Evolutionary conservation across 92 coral and sea anemone species (phyloP).

Genomic region (Bergia sp.): DNA sequence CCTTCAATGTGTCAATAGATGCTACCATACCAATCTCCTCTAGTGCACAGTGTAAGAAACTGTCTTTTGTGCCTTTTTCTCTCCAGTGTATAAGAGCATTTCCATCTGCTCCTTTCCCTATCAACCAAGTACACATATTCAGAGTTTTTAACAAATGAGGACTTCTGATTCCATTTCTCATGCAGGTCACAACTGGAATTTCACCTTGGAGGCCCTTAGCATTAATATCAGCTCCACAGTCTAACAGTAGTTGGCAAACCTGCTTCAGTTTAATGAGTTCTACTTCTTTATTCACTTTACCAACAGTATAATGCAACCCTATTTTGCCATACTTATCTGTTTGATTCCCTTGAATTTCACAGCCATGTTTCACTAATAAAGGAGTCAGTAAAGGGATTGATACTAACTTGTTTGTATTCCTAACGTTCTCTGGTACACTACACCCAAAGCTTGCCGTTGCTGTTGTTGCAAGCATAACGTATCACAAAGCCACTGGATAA

Average conservation of each 20-base stretch:
- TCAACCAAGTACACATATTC: conserved; percentile 1
- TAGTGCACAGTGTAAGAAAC: not conserved
- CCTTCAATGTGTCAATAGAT: not conserved
- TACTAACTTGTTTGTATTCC: not conserved
- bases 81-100: not conserved
- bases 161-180: not conserved
- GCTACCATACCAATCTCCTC: not conserved
- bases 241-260: not conserved
- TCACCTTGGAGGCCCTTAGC: not conserved
- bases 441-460: not conserved
- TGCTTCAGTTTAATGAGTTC: not conserved
- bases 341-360: not conserved
- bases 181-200: conserved; percentile 1
- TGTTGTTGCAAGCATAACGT: not conserved
- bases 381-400: not conserved
- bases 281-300: not conserved
- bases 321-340: not conserved
- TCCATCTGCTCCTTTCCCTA: not conserved
- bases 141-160: not conserved
- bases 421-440: not conserved
- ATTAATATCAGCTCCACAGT: not conserved
- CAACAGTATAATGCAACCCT: not conserved
- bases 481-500: conserved; percentile 4
- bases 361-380: not conserved
- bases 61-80: not conserved